Percentiles rank a stretch among this genome's conserved stretches.
Evolutionary conservation across 1,140 invertebrate species (phyloP).

Genomic region (Hycleus phaleratus): DNA sequence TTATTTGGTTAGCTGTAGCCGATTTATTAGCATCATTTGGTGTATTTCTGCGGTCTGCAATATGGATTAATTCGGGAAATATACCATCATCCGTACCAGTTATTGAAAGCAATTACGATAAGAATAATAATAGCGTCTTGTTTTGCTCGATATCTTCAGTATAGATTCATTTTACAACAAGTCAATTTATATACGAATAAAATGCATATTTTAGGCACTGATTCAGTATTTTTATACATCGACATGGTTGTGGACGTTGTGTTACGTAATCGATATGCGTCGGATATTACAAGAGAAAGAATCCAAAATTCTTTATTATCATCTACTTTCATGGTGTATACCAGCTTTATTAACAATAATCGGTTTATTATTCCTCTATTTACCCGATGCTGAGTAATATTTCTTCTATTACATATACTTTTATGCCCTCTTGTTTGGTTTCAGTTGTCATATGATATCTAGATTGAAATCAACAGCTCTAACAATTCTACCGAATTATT

Average conservation of each 20-base stretch:
- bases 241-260: slow-evolving; percentile 77
- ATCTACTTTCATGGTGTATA: slow-evolving; percentile 60
- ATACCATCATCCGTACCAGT: slow-evolving; percentile 43
- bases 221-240: slow-evolving; percentile 79
- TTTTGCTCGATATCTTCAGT: slow-evolving; percentile 69
- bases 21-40: slow-evolving; percentile 69
- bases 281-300: slow-evolving; percentile 54
- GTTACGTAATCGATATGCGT: slow-evolving; percentile 73
- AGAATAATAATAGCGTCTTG: slow-evolving; percentile 56
- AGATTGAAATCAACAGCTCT: slow-evolving; percentile 51
- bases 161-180: slow-evolving; percentile 32
- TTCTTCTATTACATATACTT: slow-evolving; percentile 9
- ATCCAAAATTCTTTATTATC: slow-evolving; percentile 52
- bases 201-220: slow-evolving; percentile 54
- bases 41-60: slow-evolving; percentile 59
- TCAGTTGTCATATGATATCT: slow-evolving; percentile 61
- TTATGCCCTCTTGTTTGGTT: slow-evolving; percentile 29
- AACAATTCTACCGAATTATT: slow-evolving; percentile 70
- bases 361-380: slow-evolving; percentile 64
- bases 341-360: slow-evolving; percentile 58
- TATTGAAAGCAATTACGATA: slow-evolving; percentile 23
- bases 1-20: slow-evolving; percentile 68
- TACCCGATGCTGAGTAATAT: slow-evolving; percentile 67
- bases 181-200: not conserved
- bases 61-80: slow-evolving; percentile 61